phyloP scores from a whole-genome alignment of 2,888 invertebrate genomes.

The Hermaeophaga mercurialis region DNA sequence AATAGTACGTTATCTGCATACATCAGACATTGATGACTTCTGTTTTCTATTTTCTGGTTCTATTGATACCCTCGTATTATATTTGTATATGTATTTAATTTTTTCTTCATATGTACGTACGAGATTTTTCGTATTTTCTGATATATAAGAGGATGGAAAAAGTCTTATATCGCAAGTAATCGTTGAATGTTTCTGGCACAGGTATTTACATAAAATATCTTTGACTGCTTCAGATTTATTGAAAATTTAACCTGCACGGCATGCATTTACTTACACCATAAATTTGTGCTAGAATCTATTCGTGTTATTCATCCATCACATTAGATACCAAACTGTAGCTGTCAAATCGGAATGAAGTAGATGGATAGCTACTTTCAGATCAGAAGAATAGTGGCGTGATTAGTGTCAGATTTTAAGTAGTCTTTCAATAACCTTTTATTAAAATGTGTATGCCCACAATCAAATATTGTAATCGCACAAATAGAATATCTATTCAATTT shows the following conservation, averaged over 20 bases:
- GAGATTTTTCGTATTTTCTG: too few relatives aligned
- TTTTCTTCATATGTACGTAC: too few relatives aligned
- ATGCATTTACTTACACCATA: slow-evolving; percentile 10
- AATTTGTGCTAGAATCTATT: slow-evolving; percentile 20
- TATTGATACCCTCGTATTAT: too few relatives aligned
- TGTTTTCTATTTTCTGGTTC: too few relatives aligned
- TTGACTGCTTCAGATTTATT: slow-evolving; percentile 4
- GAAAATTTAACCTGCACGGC: slow-evolving; percentile 7
- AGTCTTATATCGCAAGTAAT: too few relatives aligned
- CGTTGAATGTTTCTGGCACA: too few relatives aligned
- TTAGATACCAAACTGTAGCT: slow-evolving; percentile 33
- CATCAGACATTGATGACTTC: too few relatives aligned
- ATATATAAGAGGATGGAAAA: too few relatives aligned
- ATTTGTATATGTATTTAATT: too few relatives aligned
- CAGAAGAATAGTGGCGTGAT: slow-evolving; percentile 20
- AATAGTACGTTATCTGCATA: too few relatives aligned
- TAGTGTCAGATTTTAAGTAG: slow-evolving; percentile 38
- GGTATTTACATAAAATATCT: too few relatives aligned
- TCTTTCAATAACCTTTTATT: slow-evolving; percentile 38
- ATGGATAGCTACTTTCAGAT: slow-evolving; percentile 35
- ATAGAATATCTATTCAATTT: slow-evolving; percentile 28
- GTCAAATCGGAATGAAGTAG: slow-evolving; percentile 36
- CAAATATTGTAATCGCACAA: slow-evolving; percentile 29
- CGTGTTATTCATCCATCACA: slow-evolving; percentile 28
- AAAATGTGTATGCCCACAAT: slow-evolving; percentile 34